These are phyloP conservation scores for Gibbula magus DNA, from an alignment of 2,888 invertebrate genomes.

Conservation along the genomic window DNA sequence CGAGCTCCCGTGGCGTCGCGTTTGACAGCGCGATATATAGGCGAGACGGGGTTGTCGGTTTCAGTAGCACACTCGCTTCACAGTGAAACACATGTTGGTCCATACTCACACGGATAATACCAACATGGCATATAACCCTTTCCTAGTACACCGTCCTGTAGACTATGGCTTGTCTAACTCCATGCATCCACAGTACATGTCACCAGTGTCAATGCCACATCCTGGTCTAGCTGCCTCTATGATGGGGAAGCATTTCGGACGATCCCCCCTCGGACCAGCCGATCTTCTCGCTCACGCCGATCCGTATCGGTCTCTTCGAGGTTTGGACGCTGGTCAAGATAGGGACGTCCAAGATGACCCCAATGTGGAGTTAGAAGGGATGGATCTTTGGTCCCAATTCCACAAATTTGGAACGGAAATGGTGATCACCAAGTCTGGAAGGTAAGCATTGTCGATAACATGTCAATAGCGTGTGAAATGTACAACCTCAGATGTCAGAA, in stretches of 20 bases:
- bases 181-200: slow-evolving; percentile 17
- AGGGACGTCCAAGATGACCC: slow-evolving; percentile 95
- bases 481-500: not conserved
- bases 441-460: slow-evolving; percentile 82
- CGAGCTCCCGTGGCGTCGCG: slow-evolving; percentile 10
- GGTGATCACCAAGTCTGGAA: slow-evolving; percentile 99
- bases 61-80: slow-evolving; percentile 3
- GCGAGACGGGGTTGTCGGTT: not conserved
- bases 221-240: slow-evolving; percentile 18
- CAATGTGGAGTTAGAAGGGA: slow-evolving; percentile 97
- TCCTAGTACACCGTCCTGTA: slow-evolving; percentile 23
- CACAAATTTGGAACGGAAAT: slow-evolving; percentile 99
- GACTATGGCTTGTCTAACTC: slow-evolving; percentile 14
- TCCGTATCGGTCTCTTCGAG: slow-evolving; percentile 77
- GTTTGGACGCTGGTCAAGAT: slow-evolving; percentile 77
- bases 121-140: slow-evolving; percentile 28
- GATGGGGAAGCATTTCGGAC: slow-evolving; percentile 23
- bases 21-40: slow-evolving; percentile 25
- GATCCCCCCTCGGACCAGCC: not conserved
- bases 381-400: slow-evolving; percentile 99
- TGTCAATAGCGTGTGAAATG: not conserved
- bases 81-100: not conserved
- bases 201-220: slow-evolving; percentile 16
- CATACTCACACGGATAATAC: not conserved
- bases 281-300: slow-evolving; percentile 40